Evolutionary conservation across 2,888 invertebrate genomes (phyloP).

Genomic region (Chorisops tibialis): DNA sequence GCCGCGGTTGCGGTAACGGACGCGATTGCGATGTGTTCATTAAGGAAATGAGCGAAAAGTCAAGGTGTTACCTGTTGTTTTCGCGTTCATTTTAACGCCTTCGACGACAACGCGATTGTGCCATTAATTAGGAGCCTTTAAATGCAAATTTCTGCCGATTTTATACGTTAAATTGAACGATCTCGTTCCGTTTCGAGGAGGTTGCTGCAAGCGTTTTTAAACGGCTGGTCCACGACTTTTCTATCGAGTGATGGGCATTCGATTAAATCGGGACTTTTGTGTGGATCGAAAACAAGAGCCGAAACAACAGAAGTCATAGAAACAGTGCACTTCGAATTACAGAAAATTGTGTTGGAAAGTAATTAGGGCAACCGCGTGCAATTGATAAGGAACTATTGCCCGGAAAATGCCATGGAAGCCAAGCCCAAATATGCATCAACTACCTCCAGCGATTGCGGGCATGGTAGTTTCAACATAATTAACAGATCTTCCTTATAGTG

Average conservation of each 20-base stretch:
- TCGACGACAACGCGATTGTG: background rate
- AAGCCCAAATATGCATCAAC: too few species aligned
- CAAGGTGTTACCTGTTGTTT: slow-evolving; percentile 12
- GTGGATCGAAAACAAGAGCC: too few species aligned
- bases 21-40: slow-evolving; percentile 18
- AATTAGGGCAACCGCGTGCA: slow-evolving; percentile 19
- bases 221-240: slow-evolving; percentile 24
- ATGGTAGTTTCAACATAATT: too few species aligned
- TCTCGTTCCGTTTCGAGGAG: slow-evolving; percentile 17
- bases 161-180: slow-evolving; percentile 22
- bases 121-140: slow-evolving; percentile 24
- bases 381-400: slow-evolving; percentile 5
- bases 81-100: slow-evolving; percentile 24
- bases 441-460: too few species aligned
- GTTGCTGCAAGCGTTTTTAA: slow-evolving; percentile 5
- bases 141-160: slow-evolving; percentile 21
- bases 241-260: slow-evolving; percentile 19
- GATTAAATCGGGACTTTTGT: slow-evolving; percentile 14
- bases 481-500: too few species aligned
- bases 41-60: slow-evolving; percentile 10
- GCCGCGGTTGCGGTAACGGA: too few species aligned
- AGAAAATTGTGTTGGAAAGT: slow-evolving; percentile 8
- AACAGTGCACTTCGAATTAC: too few species aligned
- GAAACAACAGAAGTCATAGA: too few species aligned
- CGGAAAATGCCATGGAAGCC: too few species aligned